Conservation (phyloP, 2,113 vertebrate species). For the Pluvianellus socialis region DNA sequence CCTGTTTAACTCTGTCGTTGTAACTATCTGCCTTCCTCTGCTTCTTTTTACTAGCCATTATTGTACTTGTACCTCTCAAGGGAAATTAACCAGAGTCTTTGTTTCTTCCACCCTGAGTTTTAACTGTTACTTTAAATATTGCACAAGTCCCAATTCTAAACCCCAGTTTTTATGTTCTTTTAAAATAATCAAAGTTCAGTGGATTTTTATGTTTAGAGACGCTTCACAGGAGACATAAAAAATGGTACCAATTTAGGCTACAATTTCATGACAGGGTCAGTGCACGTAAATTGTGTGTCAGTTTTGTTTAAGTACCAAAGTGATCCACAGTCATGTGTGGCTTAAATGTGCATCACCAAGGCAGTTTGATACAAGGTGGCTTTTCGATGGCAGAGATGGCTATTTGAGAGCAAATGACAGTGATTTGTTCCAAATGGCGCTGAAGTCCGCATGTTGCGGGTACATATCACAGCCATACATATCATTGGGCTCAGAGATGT, state of each 20-base stretch:
- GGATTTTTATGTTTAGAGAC: not conserved
- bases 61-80: not conserved
- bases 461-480: too few species aligned
- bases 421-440: rapidly evolving
- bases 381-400: not conserved
- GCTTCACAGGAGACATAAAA: not conserved
- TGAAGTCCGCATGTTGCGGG: not conserved
- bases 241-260: not conserved
- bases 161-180: not conserved
- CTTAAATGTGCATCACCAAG: not conserved
- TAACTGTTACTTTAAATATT: not conserved
- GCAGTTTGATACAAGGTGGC: not conserved
- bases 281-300: not conserved
- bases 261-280: not conserved
- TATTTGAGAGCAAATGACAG: not conserved
- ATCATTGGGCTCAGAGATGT: too few species aligned
- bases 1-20: not conserved
- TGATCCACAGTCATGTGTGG: not conserved
- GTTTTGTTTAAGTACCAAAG: not conserved
- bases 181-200: not conserved
- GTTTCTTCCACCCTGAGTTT: not conserved
- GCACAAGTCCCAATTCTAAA: not conserved
- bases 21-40: not conserved
- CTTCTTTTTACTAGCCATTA: not conserved
- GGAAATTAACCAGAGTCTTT: not conserved